phyloP scores from a whole-genome alignment of 2,113 vertebrate species.

The Brienomyrus brachyistius region DNA sequence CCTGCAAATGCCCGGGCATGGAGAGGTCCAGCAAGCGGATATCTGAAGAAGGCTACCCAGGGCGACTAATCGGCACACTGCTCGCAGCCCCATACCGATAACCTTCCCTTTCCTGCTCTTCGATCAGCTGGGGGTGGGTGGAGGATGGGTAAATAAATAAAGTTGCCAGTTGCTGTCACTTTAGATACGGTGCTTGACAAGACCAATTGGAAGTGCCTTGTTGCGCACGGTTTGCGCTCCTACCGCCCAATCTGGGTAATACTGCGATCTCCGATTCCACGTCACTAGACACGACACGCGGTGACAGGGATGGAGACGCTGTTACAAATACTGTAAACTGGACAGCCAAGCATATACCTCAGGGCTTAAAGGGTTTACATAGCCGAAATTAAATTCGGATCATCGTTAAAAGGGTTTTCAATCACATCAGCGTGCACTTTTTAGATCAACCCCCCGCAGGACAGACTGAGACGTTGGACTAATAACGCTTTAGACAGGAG shows the following conservation, averaged over 20 bases:
- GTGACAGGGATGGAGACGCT: not conserved
- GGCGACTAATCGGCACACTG: constrained; percentile 38
- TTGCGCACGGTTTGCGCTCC: not conserved
- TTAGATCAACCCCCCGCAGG: not conserved
- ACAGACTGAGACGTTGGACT: not conserved
- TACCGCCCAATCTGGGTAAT: not conserved
- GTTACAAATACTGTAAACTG: not conserved
- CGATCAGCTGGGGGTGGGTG: not conserved
- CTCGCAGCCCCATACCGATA: constrained; percentile 18
- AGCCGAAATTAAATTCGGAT: not conserved
- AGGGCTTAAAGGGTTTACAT: not conserved
- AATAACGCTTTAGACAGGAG: not conserved
- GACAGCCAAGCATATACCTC: not conserved
- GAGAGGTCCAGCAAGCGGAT: constrained; percentile 36
- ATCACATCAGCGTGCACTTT: not conserved
- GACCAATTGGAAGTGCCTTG: not conserved
- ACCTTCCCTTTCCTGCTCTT: not conserved
- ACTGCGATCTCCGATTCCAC: not conserved
- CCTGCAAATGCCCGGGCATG: constrained; percentile 55
- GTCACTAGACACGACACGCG: constrained; percentile 2
- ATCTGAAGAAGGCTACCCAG: constrained; percentile 39
- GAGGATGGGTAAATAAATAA: not conserved
- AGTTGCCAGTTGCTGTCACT: not conserved
- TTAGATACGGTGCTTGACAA: not conserved
- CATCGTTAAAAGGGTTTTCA: not conserved